Conservation (phyloP, 2,113 vertebrate species). For the Apteryx mantelli region DNA sequence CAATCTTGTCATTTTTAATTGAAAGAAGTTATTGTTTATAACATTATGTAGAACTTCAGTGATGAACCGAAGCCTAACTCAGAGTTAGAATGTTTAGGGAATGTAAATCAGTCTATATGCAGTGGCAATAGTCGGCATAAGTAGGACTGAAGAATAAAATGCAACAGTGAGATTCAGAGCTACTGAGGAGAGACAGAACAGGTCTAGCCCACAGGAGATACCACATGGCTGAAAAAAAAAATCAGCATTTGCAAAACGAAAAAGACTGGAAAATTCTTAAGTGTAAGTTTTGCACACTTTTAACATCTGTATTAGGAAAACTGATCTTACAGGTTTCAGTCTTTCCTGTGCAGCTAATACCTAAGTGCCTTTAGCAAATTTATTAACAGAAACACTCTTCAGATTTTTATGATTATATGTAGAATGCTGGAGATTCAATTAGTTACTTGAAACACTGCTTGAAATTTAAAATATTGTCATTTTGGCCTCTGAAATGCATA, state of each 20-base stretch:
- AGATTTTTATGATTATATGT: not conserved
- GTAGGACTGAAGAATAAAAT: not conserved
- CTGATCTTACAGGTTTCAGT: not conserved
- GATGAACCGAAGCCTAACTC: not conserved
- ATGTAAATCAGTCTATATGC: not conserved
- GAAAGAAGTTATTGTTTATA: not conserved
- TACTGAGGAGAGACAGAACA: not conserved
- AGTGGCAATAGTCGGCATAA: not conserved
- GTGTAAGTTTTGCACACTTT: not conserved
- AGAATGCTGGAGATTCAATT: not conserved
- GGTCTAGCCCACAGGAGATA: not conserved
- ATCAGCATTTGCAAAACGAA: not conserved
- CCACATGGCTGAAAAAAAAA: not conserved
- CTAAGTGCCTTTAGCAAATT: not conserved
- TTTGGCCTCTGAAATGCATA: not conserved
- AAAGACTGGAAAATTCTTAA: not conserved
- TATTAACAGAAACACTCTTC: not conserved
- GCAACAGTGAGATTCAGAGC: not conserved
- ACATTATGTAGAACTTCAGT: not conserved
- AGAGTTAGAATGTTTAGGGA: not conserved
- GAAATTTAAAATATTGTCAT: not conserved
- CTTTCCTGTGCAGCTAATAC: not conserved
- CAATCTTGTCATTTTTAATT: not conserved
- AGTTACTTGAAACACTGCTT: not conserved
- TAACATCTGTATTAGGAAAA: not conserved